Evolutionary conservation across 2,113 vertebrate species (phyloP), one percentile per base, ranked within the genome.

Genomic region (Cyanistes caeruleus): DNA sequence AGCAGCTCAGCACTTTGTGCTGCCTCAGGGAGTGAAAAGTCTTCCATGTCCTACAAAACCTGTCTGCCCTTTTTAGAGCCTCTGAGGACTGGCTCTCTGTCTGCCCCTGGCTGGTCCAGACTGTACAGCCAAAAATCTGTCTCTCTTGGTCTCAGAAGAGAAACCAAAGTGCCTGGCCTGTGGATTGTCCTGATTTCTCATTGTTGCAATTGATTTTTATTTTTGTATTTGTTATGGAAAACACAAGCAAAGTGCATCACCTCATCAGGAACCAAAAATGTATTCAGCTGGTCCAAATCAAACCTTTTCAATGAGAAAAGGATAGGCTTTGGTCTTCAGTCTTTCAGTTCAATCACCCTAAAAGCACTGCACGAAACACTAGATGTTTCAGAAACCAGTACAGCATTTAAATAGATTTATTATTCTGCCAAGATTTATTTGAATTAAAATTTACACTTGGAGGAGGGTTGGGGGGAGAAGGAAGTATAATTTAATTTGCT

Each of bases 81-180:
- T 59, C 0, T 21, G 21, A 44, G 41, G 33, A 4, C 60, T 44
- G 84, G 3, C 48, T 56, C 10, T 48, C 46, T 0, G 0, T 39
- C 83, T 87, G 35, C 9, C 41, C 79, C 69, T 77, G 10, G 2
- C 49, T 76, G 25, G 12, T 55, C 60, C 28, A 62, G 19, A 49
- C 19, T 6, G 4, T 37, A 2, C 55, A 70, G 60, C 83, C 51
- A 55, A 68, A 77, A 84, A 70, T 20, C 60, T 77, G 27, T 51
- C 33, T 67, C 43, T 87, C 4, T 5, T 87, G 13, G 22, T 87
- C 52, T 83, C 63, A 25, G 17, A 46, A 69, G 67, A 70, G 56
- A 68, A 39, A 43, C 24, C 52, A n/a, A 89, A 74, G 48, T 39
- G 39, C 27, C 33, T 77, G 41, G 22, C 30, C 65, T 74, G 5